These are phyloP conservation scores for Porites cylindrica DNA, from an alignment of 92 coral and sea anemone species.

Conservation along the genomic window DNA sequence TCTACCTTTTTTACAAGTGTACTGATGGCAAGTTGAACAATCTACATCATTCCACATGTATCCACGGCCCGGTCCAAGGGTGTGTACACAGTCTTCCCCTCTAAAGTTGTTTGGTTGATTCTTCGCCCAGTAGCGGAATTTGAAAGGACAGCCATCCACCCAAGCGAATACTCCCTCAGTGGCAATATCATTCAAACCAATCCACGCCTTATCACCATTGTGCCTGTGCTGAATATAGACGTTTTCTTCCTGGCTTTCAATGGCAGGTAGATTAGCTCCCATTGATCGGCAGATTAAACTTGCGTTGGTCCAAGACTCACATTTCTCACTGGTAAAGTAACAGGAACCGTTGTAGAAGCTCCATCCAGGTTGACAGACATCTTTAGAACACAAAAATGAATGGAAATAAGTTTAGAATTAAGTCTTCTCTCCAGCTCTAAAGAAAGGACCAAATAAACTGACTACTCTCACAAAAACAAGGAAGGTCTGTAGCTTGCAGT, in stretches of 20 bases:
- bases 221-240: slow-evolving; percentile 70
- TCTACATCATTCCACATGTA: slow-evolving; percentile 71
- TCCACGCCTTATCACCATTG: slow-evolving; percentile 64
- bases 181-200: slow-evolving; percentile 61
- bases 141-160: slow-evolving; percentile 36
- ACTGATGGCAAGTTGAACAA: slow-evolving; percentile 54
- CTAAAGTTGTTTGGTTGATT: slow-evolving; percentile 54
- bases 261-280: slow-evolving; percentile 51
- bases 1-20: slow-evolving; percentile 64
- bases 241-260: slow-evolving; percentile 59
- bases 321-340: slow-evolving; percentile 63
- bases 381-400: slow-evolving; percentile 13
- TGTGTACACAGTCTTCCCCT: slow-evolving; percentile 66
- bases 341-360: slow-evolving; percentile 72
- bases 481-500: no score
- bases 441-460: no score
- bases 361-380: slow-evolving; percentile 72
- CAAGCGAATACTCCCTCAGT: slow-evolving; percentile 45
- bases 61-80: slow-evolving; percentile 33
- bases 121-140: slow-evolving; percentile 69
- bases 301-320: slow-evolving; percentile 65
- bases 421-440: no score
- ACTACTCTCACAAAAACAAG: no score
- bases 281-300: slow-evolving; percentile 40
- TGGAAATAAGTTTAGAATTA: neutral